These are phyloP conservation scores for Cephus spinipes DNA, from an alignment of 2,888 invertebrate species.

Conservation along the genomic window DNA sequence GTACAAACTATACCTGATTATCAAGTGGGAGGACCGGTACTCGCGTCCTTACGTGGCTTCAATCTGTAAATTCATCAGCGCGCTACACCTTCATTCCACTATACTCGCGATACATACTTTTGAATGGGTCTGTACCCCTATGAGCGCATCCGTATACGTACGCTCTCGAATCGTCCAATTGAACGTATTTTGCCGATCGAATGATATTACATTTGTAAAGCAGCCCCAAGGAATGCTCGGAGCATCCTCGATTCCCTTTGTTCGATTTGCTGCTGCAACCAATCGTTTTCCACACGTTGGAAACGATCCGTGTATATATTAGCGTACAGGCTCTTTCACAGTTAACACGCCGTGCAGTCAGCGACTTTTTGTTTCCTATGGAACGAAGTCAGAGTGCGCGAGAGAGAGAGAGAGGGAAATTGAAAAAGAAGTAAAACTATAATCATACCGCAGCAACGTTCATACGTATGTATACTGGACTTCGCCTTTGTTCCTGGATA, in stretches of 20 bases:
- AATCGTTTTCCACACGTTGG: background rate
- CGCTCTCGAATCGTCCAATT: background rate
- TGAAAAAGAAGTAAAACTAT: background rate
- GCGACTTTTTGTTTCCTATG: background rate
- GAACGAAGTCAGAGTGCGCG: background rate
- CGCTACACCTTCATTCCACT: background rate
- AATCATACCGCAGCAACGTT: background rate
- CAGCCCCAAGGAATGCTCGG: background rate
- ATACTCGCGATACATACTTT: background rate
- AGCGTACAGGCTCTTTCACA: background rate
- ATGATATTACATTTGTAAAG: background rate
- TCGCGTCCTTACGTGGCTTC: background rate
- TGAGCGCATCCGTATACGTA: background rate
- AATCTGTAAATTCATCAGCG: background rate
- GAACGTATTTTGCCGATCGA: background rate
- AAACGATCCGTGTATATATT: background rate
- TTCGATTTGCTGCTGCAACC: background rate
- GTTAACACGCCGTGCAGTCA: background rate
- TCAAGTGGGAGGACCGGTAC: constrained; percentile 41
- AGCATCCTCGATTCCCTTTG: background rate
- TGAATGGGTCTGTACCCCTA: background rate
- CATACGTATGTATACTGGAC: background rate
- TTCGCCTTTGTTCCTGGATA: background rate
- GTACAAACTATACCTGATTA: constrained; percentile 5
- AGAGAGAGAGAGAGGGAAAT: background rate